These are phyloP conservation scores for Intellagama lesueurii DNA, from an alignment of 2,797 vertebrate genomes.

Conservation along the genomic window DNA sequence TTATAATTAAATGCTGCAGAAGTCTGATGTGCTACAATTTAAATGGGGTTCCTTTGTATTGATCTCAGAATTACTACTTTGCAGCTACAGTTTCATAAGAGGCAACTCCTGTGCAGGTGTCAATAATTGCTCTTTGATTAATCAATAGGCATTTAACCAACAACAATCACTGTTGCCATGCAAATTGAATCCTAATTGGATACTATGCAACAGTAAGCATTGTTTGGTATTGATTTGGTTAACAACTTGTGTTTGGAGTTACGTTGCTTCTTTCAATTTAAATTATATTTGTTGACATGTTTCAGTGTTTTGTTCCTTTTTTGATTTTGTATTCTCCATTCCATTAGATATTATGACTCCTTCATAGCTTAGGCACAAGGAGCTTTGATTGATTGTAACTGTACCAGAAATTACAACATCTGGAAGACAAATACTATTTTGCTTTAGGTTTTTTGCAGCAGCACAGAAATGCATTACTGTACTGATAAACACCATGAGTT, in stretches of 20 bases:
- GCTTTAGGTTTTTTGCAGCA: not conserved
- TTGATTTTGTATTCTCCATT: not conserved
- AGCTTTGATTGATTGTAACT: not conserved
- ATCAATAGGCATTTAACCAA: conserved; percentile 46
- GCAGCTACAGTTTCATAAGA: not conserved
- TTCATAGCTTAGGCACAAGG: not conserved
- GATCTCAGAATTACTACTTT: not conserved
- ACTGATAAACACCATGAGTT: not conserved
- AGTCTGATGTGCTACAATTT: not conserved
- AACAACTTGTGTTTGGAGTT: conserved; percentile 47
- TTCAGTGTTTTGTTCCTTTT: not conserved
- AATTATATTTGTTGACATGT: not conserved
- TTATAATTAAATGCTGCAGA: not conserved
- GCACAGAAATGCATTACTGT: not conserved
- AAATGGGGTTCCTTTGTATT: not conserved
- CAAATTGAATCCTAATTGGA: conserved; percentile 55
- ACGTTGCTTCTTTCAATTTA: conserved; percentile 22
- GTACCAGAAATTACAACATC: not conserved
- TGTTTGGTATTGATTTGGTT: conserved; percentile 42
- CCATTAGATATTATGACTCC: not conserved
- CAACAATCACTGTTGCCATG: conserved; percentile 35
- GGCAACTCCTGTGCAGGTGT: conserved; percentile 28
- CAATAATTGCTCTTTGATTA: conserved; percentile 43
- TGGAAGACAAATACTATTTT: not conserved
- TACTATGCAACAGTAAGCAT: conserved; percentile 40